Evolutionary conservation across 2,888 invertebrate genomes (phyloP).

Genomic region (Cepaea hortensis): DNA sequence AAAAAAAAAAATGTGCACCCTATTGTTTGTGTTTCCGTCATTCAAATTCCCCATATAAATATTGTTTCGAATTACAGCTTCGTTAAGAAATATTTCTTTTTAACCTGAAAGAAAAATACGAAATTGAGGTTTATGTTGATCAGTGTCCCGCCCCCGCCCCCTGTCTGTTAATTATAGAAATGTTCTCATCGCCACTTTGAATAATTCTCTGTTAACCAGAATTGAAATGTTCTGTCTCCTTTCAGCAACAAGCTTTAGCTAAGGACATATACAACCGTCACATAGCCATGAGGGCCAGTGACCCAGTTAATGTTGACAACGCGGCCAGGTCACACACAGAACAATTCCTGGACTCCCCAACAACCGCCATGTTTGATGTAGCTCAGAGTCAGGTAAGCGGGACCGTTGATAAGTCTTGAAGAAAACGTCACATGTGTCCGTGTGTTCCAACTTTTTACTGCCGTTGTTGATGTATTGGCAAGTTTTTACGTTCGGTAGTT

Average conservation of each 20-base stretch:
- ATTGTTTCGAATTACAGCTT: too few species aligned
- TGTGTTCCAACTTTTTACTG: neutral
- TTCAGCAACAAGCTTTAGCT: constrained; percentile 81
- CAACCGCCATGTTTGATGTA: constrained; percentile 84
- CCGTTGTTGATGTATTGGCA: too few species aligned
- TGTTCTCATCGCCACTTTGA: neutral
- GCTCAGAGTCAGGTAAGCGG: constrained; percentile 78
- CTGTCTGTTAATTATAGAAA: neutral
- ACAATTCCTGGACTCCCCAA: constrained; percentile 77
- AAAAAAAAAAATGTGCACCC: too few species aligned
- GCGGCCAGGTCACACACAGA: constrained; percentile 81
- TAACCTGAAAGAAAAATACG: too few species aligned
- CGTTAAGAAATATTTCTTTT: too few species aligned
- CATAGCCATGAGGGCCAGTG: constrained; percentile 89
- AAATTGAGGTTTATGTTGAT: too few species aligned
- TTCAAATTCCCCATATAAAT: too few species aligned
- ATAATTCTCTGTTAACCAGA: neutral
- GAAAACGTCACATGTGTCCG: neutral
- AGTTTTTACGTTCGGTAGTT: too few species aligned
- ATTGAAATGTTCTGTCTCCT: constrained; percentile 64
- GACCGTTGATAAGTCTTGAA: neutral
- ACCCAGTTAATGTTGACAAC: constrained; percentile 97
- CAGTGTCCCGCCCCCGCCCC: too few species aligned
- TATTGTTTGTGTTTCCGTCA: too few species aligned
- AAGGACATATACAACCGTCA: constrained; percentile 90